These are phyloP conservation scores for Nannobrachium achirus DNA, from an alignment of 2,113 vertebrate species.

Conservation along the genomic window DNA sequence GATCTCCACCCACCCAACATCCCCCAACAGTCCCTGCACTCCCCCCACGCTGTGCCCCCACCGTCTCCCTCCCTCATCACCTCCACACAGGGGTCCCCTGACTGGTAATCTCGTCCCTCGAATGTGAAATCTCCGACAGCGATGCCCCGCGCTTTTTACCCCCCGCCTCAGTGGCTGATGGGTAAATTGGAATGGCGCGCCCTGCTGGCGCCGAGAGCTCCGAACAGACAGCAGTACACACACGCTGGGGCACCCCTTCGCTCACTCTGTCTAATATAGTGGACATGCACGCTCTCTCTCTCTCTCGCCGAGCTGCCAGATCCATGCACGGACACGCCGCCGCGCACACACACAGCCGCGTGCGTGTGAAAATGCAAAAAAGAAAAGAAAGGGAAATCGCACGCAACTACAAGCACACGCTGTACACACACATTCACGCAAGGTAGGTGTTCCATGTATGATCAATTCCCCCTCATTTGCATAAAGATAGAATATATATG, in stretches of 20 bases:
- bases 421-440: constrained; percentile 31
- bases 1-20: too few species aligned
- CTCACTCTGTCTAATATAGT: constrained; percentile 74
- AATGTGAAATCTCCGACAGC: constrained; percentile 77
- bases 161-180: constrained; percentile 72
- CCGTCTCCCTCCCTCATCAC: constrained; percentile 74
- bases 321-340: constrained; percentile 68
- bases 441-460: constrained; percentile 54
- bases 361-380: too few species aligned
- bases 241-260: constrained; percentile 68
- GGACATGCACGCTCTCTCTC: constrained; percentile 76
- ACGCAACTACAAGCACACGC: constrained; percentile 28
- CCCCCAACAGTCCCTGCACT: constrained; percentile 16
- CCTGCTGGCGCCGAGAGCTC: constrained; percentile 78
- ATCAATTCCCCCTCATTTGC: constrained; percentile 69
- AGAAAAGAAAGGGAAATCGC: constrained; percentile 8
- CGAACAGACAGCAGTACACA: constrained; percentile 70
- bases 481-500: constrained; percentile 74
- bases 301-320: constrained; percentile 72
- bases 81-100: constrained; percentile 72
- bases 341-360: background rate
- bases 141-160: constrained; percentile 71
- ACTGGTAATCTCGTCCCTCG: constrained; percentile 79
- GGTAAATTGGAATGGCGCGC: constrained; percentile 79
- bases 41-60: constrained; percentile 61